Evolutionary conservation across 2,888 invertebrate genomes (phyloP).

Genomic region (Parnassius orleans): DNA sequence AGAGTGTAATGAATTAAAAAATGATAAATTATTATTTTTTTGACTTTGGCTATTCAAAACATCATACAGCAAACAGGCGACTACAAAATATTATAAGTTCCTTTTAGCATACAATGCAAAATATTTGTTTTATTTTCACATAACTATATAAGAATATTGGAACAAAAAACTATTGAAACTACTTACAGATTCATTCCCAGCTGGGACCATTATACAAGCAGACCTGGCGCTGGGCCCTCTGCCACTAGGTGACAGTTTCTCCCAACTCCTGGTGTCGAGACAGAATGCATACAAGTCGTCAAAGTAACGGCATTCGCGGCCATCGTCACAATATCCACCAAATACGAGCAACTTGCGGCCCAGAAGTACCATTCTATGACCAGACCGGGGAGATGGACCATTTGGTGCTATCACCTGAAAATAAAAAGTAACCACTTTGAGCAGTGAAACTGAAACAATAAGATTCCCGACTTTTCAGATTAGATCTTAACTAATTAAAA

Average conservation of each 20-base stretch:
- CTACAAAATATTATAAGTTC: too few species aligned
- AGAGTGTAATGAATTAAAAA: too few species aligned
- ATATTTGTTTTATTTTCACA: too few species aligned
- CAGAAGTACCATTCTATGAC: conserved; percentile 92
- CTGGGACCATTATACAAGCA: conserved; percentile 87
- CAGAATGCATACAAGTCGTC: conserved; percentile 93
- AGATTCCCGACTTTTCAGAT: too few species aligned
- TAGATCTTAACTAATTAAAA: too few species aligned
- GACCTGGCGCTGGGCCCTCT: conserved; percentile 88
- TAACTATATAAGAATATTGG: neutral
- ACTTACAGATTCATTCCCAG: conserved; percentile 65
- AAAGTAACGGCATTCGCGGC: conserved; percentile 91
- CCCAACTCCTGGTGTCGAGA: conserved; percentile 89
- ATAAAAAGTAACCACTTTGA: neutral
- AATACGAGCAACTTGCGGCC: conserved; percentile 92
- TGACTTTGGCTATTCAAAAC: too few species aligned
- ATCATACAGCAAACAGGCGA: too few species aligned
- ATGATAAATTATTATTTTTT: too few species aligned
- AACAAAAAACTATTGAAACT: neutral
- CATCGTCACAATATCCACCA: conserved; percentile 96
- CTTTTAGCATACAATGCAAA: too few species aligned
- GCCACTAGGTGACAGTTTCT: conserved; percentile 84
- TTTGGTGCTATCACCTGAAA: conserved; percentile 57
- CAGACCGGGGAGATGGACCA: conserved; percentile 88
- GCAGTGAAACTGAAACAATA: too few species aligned